A percentile compares a stretch with the other conserved stretches of the same genome.
phyloP scores from a whole-genome alignment of 2,113 vertebrate genomes.

The Nothocercus julius region DNA sequence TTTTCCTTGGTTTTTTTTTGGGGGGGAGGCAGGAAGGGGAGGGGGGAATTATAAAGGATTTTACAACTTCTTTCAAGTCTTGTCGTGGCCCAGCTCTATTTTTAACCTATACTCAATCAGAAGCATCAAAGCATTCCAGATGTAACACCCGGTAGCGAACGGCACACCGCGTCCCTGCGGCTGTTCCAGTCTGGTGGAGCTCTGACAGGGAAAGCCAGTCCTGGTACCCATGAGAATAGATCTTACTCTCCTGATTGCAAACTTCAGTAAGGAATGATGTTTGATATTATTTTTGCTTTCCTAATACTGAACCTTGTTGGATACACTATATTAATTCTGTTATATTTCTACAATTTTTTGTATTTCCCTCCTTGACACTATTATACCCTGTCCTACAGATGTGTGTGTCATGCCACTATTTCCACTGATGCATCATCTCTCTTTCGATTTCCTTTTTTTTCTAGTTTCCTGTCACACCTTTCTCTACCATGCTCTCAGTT shows the following conservation, averaged over 20 bases:
- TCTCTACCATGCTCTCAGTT: neutral
- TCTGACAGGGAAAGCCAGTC: neutral
- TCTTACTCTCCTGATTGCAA: neutral
- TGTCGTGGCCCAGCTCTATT: neutral
- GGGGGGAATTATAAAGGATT: neutral
- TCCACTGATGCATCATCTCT: neutral
- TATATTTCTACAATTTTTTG: neutral
- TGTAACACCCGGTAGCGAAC: fast-evolving
- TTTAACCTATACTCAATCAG: neutral
- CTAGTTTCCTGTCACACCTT: neutral
- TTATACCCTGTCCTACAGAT: neutral
- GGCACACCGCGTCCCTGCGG: fast-evolving
- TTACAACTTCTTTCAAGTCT: neutral
- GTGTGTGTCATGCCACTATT: neutral
- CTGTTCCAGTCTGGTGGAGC: neutral
- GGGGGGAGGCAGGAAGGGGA: too few species aligned
- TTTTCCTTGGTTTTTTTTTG: neutral
- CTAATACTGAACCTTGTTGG: neutral
- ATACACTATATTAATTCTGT: neutral
- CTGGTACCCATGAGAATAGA: neutral
- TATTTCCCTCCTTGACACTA: neutral
- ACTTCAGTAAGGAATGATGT: neutral
- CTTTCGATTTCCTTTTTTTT: neutral
- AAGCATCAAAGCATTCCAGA: neutral
- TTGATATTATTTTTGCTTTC: neutral